Conservation (phyloP, 2,888 invertebrate genomes). For the Xestia c-nigrum region DNA sequence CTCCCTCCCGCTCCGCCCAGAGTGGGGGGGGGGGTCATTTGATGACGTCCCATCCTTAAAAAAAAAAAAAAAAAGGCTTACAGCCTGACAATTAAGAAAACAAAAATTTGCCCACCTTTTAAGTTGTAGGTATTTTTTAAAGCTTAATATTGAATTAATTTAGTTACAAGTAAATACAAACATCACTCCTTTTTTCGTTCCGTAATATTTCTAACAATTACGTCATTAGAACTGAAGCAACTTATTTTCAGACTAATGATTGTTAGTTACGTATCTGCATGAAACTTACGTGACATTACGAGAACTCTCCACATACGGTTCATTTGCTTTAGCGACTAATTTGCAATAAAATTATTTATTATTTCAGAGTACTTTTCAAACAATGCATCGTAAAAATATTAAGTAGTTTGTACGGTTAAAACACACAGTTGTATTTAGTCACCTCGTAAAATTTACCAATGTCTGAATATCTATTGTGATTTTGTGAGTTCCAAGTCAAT, state of each 20-base stretch:
- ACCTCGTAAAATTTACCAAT: slow-evolving; percentile 10
- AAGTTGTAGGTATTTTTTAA: neutral
- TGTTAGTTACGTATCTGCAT: neutral
- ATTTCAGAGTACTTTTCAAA: slow-evolving; percentile 34
- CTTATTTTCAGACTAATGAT: neutral
- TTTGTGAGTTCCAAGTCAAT: neutral
- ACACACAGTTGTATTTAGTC: neutral
- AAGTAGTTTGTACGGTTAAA: slow-evolving; percentile 4
- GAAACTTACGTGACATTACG: slow-evolving; percentile 52
- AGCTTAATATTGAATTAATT: neutral
- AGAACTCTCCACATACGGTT: neutral
- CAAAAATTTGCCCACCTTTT: neutral
- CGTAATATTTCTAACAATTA: too few species aligned
- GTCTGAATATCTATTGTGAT: slow-evolving; percentile 7
- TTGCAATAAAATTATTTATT: slow-evolving; percentile 40
- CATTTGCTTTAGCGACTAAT: slow-evolving; percentile 12
- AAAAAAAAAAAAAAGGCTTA: too few species aligned
- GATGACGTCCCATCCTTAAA: too few species aligned
- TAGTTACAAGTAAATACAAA: neutral
- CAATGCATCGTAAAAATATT: slow-evolving; percentile 48
- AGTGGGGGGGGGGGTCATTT: too few species aligned
- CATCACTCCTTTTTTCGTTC: neutral
- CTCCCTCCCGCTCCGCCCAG: too few species aligned
- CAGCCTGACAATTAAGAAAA: neutral
- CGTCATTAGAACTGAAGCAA: neutral